Base-by-base conservation (phyloP, 2,888 invertebrate genomes). In the Silvanus unidentatus region DNA sequence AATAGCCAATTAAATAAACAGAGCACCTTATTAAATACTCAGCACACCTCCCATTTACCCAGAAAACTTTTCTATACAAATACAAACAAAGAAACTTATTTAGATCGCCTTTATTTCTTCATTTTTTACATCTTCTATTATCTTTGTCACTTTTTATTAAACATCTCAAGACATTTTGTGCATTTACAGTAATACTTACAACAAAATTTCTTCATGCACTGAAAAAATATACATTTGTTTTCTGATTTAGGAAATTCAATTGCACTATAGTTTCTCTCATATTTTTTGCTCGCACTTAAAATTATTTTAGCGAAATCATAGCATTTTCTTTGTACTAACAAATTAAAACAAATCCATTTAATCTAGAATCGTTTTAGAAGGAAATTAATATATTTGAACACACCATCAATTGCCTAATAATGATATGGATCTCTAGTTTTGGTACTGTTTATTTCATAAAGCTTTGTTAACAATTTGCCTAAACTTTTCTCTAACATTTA, bases 121-220 rank as follows among this genome's bases (percentile, higher is more conserved):
- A 5, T 22, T 8, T 22, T 22, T 22, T 22, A 22, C 3, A 22
- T 22, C 8, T 22, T 5, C 3, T 22, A n/a, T 22, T 8, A 22
- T 22, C 22, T 22, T 5, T 22, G 8, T 22, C 8, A 8, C 8
- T 22, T 22, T 22, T 32, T 32, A 4, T 32, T 32, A 51, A 53
- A 54, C 52, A 55, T 52, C 45, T 58, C 53, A 48, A 55, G 53
- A 58, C 55, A 57, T 57, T 48, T 56, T 57, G 58, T 58, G 58
- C 58, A 57, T 51, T 52, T 32, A 32, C 32, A 32, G n/a, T 12
- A 32, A 22, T 8, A n/a, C n/a, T n/a, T n/a, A 59, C 57, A 57
- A 57, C 53, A 56, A 49, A 47, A 43, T 22, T 22, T 22, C 8
- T 5, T 32, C 32, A 53, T 57, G 53, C 58, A 56, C 45, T 53